Evolutionary conservation across 2,888 invertebrate species (phyloP), one percentile per base, ranked within the genome.

Genomic region (Apoderus coryli): DNA sequence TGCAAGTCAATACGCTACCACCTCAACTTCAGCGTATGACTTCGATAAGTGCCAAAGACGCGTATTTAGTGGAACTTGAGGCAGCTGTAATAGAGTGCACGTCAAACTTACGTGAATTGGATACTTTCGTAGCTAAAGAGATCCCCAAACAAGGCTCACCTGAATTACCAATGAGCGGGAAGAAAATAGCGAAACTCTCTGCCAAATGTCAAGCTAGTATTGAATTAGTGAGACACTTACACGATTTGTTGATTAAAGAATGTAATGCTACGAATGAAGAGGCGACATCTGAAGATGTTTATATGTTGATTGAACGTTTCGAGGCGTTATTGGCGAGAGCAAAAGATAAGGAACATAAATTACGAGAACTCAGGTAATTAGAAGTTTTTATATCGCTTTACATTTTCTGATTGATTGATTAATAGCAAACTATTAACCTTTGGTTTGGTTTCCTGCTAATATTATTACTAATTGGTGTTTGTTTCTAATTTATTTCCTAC

Each of bases 1-100:
- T 81, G 4, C 86, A 88, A 63, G 86, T 86, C 2, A 75, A 85
- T 49, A 88, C 86, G 0, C 56, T 86, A 22, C 69, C 69, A 0
- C 62, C 63, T 24, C 50, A 52, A 33, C 47, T 72, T 25, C 60
- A 65, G 25, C 59, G 65, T 11, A 70, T 76, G 60, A 76, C 76
- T 1, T 72, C 76, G 9, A 70, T 76, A 36, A 82, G 82, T 23
- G 76, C 82, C 3, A 77, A 79, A 53, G 85, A 86, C 49, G 85
- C 84, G 1, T 88, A 85, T 49, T 59, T 74, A 31, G 73, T 71
- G 44, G 85, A 88, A 54, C 57, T 88, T 19, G 64, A 69, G 22
- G 69, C 72, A 3, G 86, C 84, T 0, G 64, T 85, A 3, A 60
- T 59, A 24, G 86, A 88, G 48, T 76, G 80, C 40, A 65, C 67